Percentiles rank a stretch among this genome's conserved stretches.
phyloP scores from a whole-genome alignment of 2,113 vertebrate genomes.

The Eulacestoma nigropectus region DNA sequence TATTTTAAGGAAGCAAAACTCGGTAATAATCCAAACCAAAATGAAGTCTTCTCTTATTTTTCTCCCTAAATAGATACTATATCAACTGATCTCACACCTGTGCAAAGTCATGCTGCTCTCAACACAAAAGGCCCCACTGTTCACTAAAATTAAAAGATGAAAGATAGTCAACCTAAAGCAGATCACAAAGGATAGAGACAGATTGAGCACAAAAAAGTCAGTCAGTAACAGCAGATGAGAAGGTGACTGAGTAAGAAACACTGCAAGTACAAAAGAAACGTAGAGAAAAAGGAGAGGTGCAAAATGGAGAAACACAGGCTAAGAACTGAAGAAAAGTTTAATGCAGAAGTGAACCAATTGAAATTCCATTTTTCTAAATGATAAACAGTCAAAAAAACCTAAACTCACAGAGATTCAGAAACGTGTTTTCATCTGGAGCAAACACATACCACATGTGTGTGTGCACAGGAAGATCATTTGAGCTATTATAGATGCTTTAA shows the following conservation, averaged over 20 bases:
- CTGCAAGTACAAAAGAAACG: not conserved
- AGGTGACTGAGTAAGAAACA: not conserved
- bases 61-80: not conserved
- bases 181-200: not conserved
- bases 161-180: not conserved
- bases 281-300: not conserved
- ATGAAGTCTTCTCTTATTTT: not conserved
- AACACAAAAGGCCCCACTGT: not conserved
- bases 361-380: not conserved
- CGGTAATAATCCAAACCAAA: not conserved
- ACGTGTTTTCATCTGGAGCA: not conserved
- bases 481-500: not conserved
- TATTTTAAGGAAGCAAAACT: not conserved
- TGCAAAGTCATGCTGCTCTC: not conserved
- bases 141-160: not conserved
- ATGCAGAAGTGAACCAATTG: not conserved
- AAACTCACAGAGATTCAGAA: not conserved
- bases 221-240: not conserved
- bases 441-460: fast-evolving
- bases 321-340: not conserved
- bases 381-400: not conserved
- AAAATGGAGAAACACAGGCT: not conserved
- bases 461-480: not conserved
- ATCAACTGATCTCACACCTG: not conserved
- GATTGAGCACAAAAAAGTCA: not conserved